Base-by-base conservation (phyloP, 2,888 invertebrate genomes). In the Drosophila phalerata region DNA sequence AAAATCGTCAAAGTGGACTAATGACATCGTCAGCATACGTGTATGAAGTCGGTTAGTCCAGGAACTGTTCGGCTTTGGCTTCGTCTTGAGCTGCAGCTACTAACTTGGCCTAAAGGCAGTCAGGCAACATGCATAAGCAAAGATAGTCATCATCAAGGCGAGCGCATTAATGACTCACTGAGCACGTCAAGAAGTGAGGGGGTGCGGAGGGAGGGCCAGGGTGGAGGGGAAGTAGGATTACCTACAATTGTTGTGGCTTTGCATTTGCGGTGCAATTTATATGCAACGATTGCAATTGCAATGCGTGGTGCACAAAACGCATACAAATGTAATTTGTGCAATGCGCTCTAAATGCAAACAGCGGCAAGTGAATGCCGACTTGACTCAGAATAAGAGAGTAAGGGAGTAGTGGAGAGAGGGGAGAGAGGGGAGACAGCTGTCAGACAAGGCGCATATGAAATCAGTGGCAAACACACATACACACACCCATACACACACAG, bases 251-350 rank as follows among this genome's bases (percentile, higher is more conserved):
- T 80, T 85, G 84, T 80, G 88, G 88, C 83, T 83, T 73, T 83
- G 79, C 88, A 84, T 84, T 84, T 84, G 88, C 68, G 76, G 84
- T 61, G 79, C 84, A 84, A 84, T 84, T 84, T 84, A 84, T 84
- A 84, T 84, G 88, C 84, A 84, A 69, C 86, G 84, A 84, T 84
- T 88, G 88, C 84, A 86, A 88, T 85, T 84, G 88, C 88, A 88
- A 75, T 83, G 83, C 83, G 88, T 88, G 88, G 63, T 70, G 85
- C 88, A 73, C 88, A 80, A 88, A 84, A 88, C 73, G 88, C 84
- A 84, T 84, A 88, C 84, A 84, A 88, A 84, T 88, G 88, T 78
- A 84, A 84, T 84, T 84, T 84, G 88, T 78, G 81, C 79, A 68
- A 43, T 47, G 77, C 74, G 77, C 72, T 72, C 68, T 77, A 70